Evolutionary conservation across 2,888 invertebrate genomes (phyloP), one percentile per base, ranked within the genome.

Genomic region (Limnephilus rhombicus): DNA sequence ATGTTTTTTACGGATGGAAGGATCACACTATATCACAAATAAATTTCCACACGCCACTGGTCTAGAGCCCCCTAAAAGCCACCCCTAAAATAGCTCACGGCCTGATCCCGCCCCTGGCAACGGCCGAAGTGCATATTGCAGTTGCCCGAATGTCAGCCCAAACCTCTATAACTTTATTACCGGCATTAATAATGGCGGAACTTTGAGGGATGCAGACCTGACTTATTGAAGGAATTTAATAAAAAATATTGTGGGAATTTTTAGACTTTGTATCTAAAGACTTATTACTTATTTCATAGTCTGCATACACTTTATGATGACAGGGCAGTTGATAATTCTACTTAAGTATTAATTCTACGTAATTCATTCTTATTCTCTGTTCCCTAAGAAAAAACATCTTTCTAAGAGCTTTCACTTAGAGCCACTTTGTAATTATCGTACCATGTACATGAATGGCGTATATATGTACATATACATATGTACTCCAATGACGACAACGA

Each of bases 81-180:
- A 29, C 45, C 86, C 86, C 86, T 37, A 29, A 49, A 86, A 86
- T 86, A 86, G n/a, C 49, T 86, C 45, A 41, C 86, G n/a, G 86
- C 49, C 86, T 45, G 29, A 86, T 29, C 45, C 41, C 49, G 45
- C 86, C 86, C 49, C 45, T 45, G 86, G 45, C 45, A 45, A 41
- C 37, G 45, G 49, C 86, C 89, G 13, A 81, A 89, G 80, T 89
- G 89, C 89, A 89, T 45, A 90, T 83, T 90, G 90, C 90, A 90
- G 45, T 80, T 81, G 82, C 83, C 29, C 29, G 31, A 90, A 90
- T 90, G 90, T 90, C 90, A 90, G 29, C n/a, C 45, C 90, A 82
- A 82, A 37, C 34, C 83, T 83, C 83, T 68, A 68, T 68, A 83
- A 37, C 31, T 34, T 37, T 83, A 82, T 82, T 68, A 68, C 68